Percentiles rank a stretch among this genome's conserved stretches.
These are phyloP conservation scores for Argyra leucocephala DNA, from an alignment of 2,888 invertebrate genomes.

Conservation along the genomic window DNA sequence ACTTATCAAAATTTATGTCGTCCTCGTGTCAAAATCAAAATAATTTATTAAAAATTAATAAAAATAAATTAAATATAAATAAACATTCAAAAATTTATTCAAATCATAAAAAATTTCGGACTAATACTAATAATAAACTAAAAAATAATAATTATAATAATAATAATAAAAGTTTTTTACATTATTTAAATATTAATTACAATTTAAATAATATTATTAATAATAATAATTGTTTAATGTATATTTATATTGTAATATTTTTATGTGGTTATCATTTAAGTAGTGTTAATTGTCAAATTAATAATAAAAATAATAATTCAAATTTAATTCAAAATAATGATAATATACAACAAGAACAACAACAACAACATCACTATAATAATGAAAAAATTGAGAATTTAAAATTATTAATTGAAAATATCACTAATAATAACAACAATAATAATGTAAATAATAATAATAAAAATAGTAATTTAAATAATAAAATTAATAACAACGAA, in stretches of 20 bases:
- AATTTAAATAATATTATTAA: background rate
- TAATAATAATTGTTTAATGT: slow-evolving; percentile 7
- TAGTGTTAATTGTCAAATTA: slow-evolving; percentile 24
- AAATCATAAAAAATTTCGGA: background rate
- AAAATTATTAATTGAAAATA: slow-evolving; percentile 21
- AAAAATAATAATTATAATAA: slow-evolving; percentile 5
- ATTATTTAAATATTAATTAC: background rate
- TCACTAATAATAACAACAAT: background rate
- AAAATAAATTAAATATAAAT: background rate
- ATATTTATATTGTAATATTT: slow-evolving; percentile 25
- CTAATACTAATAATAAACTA: background rate
- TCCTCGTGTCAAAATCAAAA: slow-evolving; percentile 17
- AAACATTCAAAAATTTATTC: background rate
- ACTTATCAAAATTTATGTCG: too few relatives aligned
- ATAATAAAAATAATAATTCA: slow-evolving; percentile 23
- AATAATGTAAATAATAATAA: background rate
- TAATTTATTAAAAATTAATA: background rate
- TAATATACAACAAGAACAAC: slow-evolving; percentile 14
- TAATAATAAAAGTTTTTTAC: background rate
- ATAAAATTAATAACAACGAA: background rate
- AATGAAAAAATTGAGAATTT: slow-evolving; percentile 21
- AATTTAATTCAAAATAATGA: slow-evolving; percentile 26
- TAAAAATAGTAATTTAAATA: too few relatives aligned
- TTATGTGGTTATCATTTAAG: slow-evolving; percentile 28
- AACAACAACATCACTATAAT: slow-evolving; percentile 16